Conservation (phyloP, 2,797 vertebrate genomes). For the Channallabes apus region DNA sequence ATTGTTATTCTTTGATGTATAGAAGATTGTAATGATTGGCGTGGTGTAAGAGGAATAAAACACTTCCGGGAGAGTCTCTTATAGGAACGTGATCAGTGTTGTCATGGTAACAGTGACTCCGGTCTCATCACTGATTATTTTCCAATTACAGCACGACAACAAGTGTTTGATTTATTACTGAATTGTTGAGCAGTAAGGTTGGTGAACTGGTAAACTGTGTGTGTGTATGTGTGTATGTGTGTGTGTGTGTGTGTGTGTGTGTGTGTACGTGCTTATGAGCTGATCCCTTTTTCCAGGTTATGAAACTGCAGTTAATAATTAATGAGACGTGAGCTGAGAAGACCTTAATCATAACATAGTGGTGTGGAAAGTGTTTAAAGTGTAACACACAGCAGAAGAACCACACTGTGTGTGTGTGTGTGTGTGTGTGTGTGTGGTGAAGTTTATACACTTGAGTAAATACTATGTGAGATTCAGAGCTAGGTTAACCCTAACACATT, state of each 20-base stretch:
- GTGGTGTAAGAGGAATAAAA: no score
- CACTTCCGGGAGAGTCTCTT: no score
- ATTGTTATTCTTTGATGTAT: no score
- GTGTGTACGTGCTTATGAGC: conserved; percentile 22
- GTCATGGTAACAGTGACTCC: neutral
- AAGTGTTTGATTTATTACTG: neutral
- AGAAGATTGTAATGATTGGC: no score
- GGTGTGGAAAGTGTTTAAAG: neutral
- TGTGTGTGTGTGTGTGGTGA: no score
- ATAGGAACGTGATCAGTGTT: neutral
- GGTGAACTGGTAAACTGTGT: neutral
- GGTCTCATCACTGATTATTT: neutral
- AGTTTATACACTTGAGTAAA: no score
- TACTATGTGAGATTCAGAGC: neutral
- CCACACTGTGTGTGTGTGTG: no score
- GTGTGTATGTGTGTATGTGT: neutral
- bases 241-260: neutral
- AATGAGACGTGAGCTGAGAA: conserved; percentile 40
- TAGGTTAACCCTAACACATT: neutral
- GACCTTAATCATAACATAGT: conserved; percentile 10
- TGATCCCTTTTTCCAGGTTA: conserved; percentile 42
- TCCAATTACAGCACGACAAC: neutral
- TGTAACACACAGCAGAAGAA: neutral
- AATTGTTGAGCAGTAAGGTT: neutral
- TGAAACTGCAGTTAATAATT: conserved; percentile 61